Conservation (phyloP, 1,140 invertebrate species). For the Zaprionus camerounensis region DNA sequence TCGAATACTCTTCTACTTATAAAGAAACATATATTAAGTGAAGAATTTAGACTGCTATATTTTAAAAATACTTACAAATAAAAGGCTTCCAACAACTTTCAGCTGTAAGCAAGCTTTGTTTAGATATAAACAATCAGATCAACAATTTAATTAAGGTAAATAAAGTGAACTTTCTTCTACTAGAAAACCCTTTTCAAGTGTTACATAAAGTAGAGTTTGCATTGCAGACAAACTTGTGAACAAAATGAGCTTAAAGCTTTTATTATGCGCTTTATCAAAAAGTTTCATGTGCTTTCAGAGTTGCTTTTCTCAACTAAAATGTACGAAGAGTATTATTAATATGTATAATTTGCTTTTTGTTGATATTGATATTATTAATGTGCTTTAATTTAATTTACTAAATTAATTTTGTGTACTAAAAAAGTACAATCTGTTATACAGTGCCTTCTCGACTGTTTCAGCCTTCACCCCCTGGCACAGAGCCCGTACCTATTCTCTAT, state of each 20-base stretch:
- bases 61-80: background rate
- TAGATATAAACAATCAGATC: too few relatives aligned
- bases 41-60: too few relatives aligned
- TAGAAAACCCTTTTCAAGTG: too few relatives aligned
- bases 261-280: background rate
- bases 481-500: background rate
- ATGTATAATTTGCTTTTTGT: background rate
- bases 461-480: background rate
- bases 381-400: too few relatives aligned
- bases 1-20: slow-evolving; percentile 20
- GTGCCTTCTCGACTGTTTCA: background rate
- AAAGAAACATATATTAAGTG: too few relatives aligned
- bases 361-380: background rate
- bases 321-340: background rate
- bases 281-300: background rate
- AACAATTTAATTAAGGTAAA: too few relatives aligned
- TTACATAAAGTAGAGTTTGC: too few relatives aligned
- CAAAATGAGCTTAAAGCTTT: background rate
- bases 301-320: background rate
- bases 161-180: too few relatives aligned
- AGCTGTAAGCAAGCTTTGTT: too few relatives aligned
- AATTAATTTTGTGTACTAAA: background rate
- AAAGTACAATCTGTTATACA: background rate
- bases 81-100: background rate
- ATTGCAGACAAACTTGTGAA: too few relatives aligned